Conservation (phyloP, 2,888 invertebrate species). For the Alloplasta piceator region DNA sequence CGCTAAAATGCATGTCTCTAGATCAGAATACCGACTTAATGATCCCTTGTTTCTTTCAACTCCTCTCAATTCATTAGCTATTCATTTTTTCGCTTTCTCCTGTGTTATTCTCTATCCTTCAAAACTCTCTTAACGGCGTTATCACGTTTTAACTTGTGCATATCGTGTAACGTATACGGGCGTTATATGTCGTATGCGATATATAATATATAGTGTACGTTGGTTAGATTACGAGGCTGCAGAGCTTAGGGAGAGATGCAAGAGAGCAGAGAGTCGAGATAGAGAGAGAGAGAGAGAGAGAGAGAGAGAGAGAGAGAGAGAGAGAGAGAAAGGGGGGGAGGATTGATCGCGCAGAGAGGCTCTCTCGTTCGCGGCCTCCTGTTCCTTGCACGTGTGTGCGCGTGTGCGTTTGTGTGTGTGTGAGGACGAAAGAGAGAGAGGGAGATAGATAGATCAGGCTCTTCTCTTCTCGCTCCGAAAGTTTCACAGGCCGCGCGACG, state of each 20-base stretch:
- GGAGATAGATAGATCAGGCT: conserved; percentile 70
- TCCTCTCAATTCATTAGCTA: too few relatives aligned
- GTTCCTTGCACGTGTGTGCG: background rate
- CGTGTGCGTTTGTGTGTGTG: conserved; percentile 30
- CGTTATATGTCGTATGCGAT: conserved; percentile 16
- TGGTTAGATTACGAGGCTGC: conserved; percentile 48
- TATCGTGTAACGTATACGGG: conserved; percentile 13
- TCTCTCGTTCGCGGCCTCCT: conserved; percentile 53
- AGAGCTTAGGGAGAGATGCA: conserved; percentile 24
- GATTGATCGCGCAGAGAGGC: conserved; percentile 60
- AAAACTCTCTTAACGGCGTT: background rate
- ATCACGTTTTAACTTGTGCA: conserved; percentile 9
- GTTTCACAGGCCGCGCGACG: conserved; percentile 64
- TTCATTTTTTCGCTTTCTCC: too few relatives aligned
- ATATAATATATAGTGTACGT: conserved; percentile 14
- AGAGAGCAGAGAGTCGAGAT: conserved; percentile 42
- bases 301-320: conserved; percentile 51
- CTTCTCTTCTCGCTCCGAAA: conserved; percentile 72
- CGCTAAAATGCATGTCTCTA: too few relatives aligned
- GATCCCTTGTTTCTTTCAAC: too few relatives aligned
- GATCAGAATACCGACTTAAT: too few relatives aligned
- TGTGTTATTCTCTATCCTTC: too few relatives aligned
- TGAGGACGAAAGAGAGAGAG: conserved; percentile 65
- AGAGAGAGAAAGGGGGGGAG: conserved; percentile 53
- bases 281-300: conserved; percentile 58